A percentile compares a stretch with the other conserved stretches of the same genome.
These are phyloP conservation scores for Pseudeuparius sepicola DNA, from an alignment of 2,888 invertebrate species.

Conservation along the genomic window DNA sequence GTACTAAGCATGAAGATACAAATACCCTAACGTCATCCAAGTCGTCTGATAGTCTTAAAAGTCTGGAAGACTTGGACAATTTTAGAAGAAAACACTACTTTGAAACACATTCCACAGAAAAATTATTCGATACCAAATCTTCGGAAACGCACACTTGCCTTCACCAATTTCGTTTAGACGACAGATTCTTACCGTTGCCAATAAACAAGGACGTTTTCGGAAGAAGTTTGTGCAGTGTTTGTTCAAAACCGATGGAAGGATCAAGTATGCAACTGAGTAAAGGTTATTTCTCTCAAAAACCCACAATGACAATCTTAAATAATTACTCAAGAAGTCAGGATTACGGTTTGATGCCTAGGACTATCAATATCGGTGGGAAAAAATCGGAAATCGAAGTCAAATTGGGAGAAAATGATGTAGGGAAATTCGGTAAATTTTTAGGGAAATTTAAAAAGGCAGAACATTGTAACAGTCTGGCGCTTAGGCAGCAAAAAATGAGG, in stretches of 20 bases:
- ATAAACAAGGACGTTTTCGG: constrained; percentile 40
- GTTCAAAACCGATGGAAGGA: constrained; percentile 39
- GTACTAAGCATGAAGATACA: constrained; percentile 9
- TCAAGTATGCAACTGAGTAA: constrained; percentile 12
- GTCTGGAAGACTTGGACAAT: constrained; percentile 28
- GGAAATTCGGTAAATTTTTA: constrained; percentile 15
- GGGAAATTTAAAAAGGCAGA: constrained; percentile 16
- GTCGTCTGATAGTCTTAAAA: constrained; percentile 14
- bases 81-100: constrained; percentile 51
- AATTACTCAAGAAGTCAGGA: constrained; percentile 19
- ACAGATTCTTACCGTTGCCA: constrained; percentile 47
- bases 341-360: constrained; percentile 19
- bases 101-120: constrained; percentile 36
- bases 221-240: constrained; percentile 43
- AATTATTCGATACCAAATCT: constrained; percentile 7
- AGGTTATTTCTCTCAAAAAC: constrained; percentile 10
- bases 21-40: no score
- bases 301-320: constrained; percentile 14
- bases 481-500: constrained; percentile 26
- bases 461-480: constrained; percentile 23
- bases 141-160: constrained; percentile 40
- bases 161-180: constrained; percentile 48
- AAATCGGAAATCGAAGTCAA: constrained; percentile 22
- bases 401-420: constrained; percentile 16
- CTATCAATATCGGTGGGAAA: constrained; percentile 17